phyloP scores from a whole-genome alignment of 2,797 vertebrate genomes.

The Loris lydekkerianus region DNA sequence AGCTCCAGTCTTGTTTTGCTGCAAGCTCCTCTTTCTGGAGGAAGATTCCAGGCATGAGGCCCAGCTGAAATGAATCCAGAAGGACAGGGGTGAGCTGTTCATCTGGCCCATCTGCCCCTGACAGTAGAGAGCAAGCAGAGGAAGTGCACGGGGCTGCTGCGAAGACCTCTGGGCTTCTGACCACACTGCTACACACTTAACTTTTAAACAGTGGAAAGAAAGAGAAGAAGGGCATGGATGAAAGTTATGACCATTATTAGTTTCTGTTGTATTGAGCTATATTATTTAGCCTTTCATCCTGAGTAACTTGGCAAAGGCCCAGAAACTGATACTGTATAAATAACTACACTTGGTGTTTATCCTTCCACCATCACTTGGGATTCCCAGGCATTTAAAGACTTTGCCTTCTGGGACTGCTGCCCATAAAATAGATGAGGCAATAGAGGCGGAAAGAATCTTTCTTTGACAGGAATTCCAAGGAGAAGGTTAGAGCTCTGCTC shows the following conservation, averaged over 20 bases:
- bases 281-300: slow-evolving; percentile 14
- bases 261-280: neutral
- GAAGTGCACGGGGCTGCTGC: neutral
- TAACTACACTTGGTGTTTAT: slow-evolving; percentile 35
- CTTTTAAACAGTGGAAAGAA: neutral
- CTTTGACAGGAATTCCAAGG: neutral
- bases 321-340: slow-evolving; percentile 34
- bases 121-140: neutral
- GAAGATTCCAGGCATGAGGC: neutral
- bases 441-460: neutral
- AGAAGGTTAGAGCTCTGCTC: neutral
- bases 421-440: neutral
- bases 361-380: slow-evolving; percentile 30
- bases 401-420: slow-evolving; percentile 57
- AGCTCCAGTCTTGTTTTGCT: neutral
- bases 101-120: neutral
- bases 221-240: neutral
- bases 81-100: neutral
- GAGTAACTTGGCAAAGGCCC: slow-evolving; percentile 43
- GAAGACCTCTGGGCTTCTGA: neutral
- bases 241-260: neutral
- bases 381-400: slow-evolving; percentile 29
- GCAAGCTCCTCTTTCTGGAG: neutral
- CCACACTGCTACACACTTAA: neutral
- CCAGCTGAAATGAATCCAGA: neutral